Evolutionary conservation across 2,113 vertebrate genomes (phyloP).

Genomic region (Typhlomys cinereus): DNA sequence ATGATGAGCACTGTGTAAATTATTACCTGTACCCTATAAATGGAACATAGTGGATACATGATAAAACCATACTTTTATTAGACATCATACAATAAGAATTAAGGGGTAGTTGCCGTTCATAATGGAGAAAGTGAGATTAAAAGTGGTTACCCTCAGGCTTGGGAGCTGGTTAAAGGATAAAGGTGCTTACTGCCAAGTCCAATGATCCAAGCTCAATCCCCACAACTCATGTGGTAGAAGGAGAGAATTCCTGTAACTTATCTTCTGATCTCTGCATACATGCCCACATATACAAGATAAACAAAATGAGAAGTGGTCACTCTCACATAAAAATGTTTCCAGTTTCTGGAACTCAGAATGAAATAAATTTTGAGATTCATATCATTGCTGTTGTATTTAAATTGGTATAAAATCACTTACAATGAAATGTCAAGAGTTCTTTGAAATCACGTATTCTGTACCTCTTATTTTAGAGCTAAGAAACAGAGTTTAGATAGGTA

Average conservation of each 20-base stretch:
- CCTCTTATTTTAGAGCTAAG: background rate
- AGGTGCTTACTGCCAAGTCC: too few relatives aligned
- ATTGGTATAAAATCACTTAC: background rate
- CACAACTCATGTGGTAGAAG: too few relatives aligned
- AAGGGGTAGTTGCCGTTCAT: background rate
- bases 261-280: too few relatives aligned
- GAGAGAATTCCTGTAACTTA: too few relatives aligned
- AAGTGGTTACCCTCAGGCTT: background rate
- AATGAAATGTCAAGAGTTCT: background rate
- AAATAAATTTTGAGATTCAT: background rate
- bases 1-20: background rate
- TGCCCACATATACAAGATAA: too few relatives aligned
- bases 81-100: background rate
- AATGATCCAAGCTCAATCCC: too few relatives aligned
- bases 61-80: background rate
- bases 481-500: background rate
- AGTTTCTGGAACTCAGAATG: background rate
- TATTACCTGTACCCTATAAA: background rate
- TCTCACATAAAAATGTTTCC: background rate
- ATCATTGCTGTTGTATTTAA: background rate
- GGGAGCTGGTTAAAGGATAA: too few relatives aligned
- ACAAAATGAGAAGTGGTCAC: too few relatives aligned
- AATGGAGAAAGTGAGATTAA: background rate
- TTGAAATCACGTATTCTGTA: background rate
- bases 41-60: background rate